These are phyloP conservation scores for Helarctos malayanus DNA, from an alignment of 2,797 vertebrate genomes.

Conservation along the genomic window DNA sequence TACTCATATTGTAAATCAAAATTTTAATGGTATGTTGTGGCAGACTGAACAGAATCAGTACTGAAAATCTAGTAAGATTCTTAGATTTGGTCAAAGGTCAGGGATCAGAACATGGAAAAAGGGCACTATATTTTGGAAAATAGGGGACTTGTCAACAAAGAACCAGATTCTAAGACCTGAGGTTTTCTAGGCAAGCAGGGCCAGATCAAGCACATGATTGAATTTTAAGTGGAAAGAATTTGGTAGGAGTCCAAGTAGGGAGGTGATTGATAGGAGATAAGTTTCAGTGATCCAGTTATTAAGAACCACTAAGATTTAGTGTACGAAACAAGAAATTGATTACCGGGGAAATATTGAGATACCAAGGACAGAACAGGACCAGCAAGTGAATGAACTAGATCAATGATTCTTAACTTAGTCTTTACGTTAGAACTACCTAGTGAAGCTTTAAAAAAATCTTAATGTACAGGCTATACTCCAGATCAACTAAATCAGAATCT, in stretches of 20 bases:
- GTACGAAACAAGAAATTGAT: slow-evolving; percentile 28
- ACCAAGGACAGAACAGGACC: not conserved
- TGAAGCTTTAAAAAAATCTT: not conserved
- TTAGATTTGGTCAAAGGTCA: slow-evolving; percentile 3
- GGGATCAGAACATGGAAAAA: not conserved
- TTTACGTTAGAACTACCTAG: slow-evolving; percentile 35
- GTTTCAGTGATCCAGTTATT: not conserved
- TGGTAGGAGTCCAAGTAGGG: not conserved
- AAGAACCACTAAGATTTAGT: not conserved
- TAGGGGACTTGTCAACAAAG: not conserved
- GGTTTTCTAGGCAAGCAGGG: not conserved
- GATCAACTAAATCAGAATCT: not conserved
- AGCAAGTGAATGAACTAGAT: not conserved
- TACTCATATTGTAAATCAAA: not conserved
- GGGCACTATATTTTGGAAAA: not conserved
- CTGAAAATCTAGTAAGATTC: not conserved
- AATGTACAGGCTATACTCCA: not conserved
- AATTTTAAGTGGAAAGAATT: slow-evolving; percentile 31
- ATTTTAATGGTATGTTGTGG: not conserved
- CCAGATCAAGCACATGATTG: not conserved
- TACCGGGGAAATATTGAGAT: not conserved
- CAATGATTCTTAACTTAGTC: not conserved
- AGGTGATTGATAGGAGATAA: not conserved
- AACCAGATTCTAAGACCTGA: not conserved
- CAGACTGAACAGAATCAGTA: not conserved